These are phyloP conservation scores for Machimus atricapillus DNA, from an alignment of 2,888 invertebrate species.

Conservation along the genomic window DNA sequence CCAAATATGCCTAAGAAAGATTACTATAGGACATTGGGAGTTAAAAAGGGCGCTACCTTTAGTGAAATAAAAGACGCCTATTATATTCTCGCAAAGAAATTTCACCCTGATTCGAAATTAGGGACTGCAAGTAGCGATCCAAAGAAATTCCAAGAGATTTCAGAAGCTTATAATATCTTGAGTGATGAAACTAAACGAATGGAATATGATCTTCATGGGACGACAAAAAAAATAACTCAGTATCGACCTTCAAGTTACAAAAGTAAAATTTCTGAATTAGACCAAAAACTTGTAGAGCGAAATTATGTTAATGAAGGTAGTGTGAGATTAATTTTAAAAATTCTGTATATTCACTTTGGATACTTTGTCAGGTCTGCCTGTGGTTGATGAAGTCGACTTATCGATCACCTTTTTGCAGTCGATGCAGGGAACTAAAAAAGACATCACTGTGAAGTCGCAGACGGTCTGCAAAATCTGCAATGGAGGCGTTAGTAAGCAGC, in stretches of 20 bases:
- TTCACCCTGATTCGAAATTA: constrained; percentile 55
- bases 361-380: not conserved
- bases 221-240: constrained; percentile 45
- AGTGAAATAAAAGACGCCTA: constrained; percentile 58
- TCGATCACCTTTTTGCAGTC: constrained; percentile 56
- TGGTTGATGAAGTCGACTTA: constrained; percentile 50
- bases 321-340: not conserved
- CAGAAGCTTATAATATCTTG: constrained; percentile 95
- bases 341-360: not conserved
- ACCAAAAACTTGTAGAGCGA: not conserved
- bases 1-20: constrained; percentile 50
- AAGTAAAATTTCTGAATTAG: not conserved
- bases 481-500: constrained; percentile 53
- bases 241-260: not conserved
- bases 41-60: constrained; percentile 51
- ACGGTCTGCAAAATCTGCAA: constrained; percentile 56
- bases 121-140: constrained; percentile 52
- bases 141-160: constrained; percentile 79
- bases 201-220: constrained; percentile 57
- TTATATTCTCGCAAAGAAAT: constrained; percentile 58
- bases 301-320: not conserved
- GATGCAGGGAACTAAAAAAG: constrained; percentile 55
- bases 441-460: constrained; percentile 52
- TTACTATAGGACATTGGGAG: constrained; percentile 57
- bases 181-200: constrained; percentile 85